Evolutionary conservation across 2,888 invertebrate species (phyloP).

Genomic region (Ectemnius cavifrons): DNA sequence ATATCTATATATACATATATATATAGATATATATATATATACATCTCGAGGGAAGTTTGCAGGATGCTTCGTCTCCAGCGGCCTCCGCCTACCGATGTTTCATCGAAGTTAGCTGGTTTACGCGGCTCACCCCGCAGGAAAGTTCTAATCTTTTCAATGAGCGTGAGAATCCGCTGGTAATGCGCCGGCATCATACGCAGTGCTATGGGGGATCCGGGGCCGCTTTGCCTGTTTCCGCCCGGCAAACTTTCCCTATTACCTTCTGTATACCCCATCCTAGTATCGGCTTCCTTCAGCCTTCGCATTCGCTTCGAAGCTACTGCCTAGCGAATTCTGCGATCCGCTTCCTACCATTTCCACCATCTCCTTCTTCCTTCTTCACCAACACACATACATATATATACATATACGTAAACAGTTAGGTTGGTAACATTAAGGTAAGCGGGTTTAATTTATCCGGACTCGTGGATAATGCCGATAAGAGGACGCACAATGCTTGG

Average conservation of each 20-base stretch:
- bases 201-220: neutral
- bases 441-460: too few species aligned
- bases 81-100: neutral
- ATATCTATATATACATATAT: neutral
- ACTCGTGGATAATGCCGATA: too few species aligned
- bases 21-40: neutral
- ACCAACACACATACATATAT: too few species aligned
- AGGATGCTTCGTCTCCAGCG: slow-evolving; percentile 3
- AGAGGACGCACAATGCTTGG: too few species aligned
- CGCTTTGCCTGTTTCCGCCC: slow-evolving; percentile 21
- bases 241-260: slow-evolving; percentile 38
- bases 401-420: too few species aligned
- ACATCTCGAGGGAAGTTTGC: neutral
- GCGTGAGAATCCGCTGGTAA: neutral
- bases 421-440: too few species aligned
- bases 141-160: slow-evolving; percentile 3
- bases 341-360: neutral
- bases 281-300: too few species aligned
- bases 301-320: neutral
- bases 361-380: too few species aligned
- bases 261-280: neutral
- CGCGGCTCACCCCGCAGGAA: neutral
- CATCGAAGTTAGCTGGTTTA: neutral
- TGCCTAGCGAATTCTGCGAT: slow-evolving; percentile 30
- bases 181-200: slow-evolving; percentile 1